Base-by-base conservation (phyloP, 30 jellyfish, hydroid and myxozoan genomes). In the Nemopilema nomurai region DNA sequence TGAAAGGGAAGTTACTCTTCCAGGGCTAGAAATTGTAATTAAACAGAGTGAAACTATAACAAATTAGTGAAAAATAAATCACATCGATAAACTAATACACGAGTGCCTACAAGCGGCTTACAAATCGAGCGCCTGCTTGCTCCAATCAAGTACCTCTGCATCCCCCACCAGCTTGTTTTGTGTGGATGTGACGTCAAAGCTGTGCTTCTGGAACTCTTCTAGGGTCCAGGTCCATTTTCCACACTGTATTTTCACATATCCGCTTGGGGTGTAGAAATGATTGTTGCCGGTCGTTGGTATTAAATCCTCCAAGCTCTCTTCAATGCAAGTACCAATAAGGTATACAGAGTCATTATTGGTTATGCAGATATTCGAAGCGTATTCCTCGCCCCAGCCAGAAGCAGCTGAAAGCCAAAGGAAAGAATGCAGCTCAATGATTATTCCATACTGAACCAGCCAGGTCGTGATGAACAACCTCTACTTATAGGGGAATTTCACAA, bases 371-470 rank as follows among this genome's bases (percentile, higher is more conserved):
- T 93, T 93, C 16, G 78, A 65, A 18, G 80, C 80, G 71, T 87
- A 93, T 1, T 78, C 97, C 41, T 93, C 98, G 57, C 84, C 97
- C 75, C 92, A 93, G 24, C 98, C 98, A 30, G 98, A 83, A 4
- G 97, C 78, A 28, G 77, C 98, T 92, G 67, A n/a, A 67, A 63
- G 53, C 62, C 9, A 50, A 22, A 51, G 24, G 1, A 53, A 16
- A 19, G 7, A 31, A 18, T 3, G 49, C 13, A 3, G 28, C 23
- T 18, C 17, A 22, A 4, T 8, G 9, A 16, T 24, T 22, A 16
- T 13, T 16, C 23, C 16, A 8, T 9, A 16, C 23, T 67, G 28
- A 13, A 16, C 23, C 3, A 19, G 1, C 80, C 13, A 8, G 22
- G n/a, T 8, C 23, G 69, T n/a, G 19, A 27, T 28, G 16, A 66